A percentile compares a stretch with the other conserved stretches of the same genome.
These are phyloP conservation scores for Heteromyza rotundicornis DNA, from an alignment of 2,888 invertebrate genomes.

Conservation along the genomic window DNA sequence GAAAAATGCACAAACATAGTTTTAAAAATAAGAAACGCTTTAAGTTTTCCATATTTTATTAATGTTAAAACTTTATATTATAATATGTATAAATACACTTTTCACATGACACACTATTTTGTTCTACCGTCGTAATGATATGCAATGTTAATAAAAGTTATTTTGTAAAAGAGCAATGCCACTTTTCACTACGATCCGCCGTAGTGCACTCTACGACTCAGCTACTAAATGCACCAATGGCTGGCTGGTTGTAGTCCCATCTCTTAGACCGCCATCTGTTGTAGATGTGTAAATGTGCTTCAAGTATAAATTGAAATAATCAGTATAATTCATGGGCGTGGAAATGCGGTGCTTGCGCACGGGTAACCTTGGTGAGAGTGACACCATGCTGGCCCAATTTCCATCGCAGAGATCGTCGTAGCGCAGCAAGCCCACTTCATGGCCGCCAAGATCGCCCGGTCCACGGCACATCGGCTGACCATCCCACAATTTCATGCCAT, in stretches of 20 bases:
- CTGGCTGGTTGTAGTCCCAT: not conserved
- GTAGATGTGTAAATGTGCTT: slow-evolving; percentile 58
- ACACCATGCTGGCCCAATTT: slow-evolving; percentile 75
- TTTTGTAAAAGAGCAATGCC: not conserved
- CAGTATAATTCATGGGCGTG: slow-evolving; percentile 60
- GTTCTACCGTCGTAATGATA: not conserved
- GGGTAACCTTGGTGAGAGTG: slow-evolving; percentile 59
- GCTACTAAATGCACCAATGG: not conserved
- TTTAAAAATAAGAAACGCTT: not conserved
- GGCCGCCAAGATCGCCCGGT: slow-evolving; percentile 65
- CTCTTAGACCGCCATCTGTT: slow-evolving; percentile 43
- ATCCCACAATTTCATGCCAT: slow-evolving; percentile 64
- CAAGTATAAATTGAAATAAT: slow-evolving; percentile 60
- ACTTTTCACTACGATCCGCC: not conserved
- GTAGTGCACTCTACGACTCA: not conserved
- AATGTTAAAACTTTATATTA: slow-evolving; percentile 5
- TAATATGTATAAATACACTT: not conserved
- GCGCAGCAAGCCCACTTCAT: slow-evolving; percentile 63
- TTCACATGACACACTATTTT: not conserved
- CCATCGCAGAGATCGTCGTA: slow-evolving; percentile 75
- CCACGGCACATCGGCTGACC: slow-evolving; percentile 65
- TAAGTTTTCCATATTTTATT: not conserved
- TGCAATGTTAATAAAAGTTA: slow-evolving; percentile 2
- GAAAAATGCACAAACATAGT: not conserved
- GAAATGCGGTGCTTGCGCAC: slow-evolving; percentile 59